Base-by-base conservation (phyloP, 2,113 vertebrate species). In the Spermophilus dauricus region DNA sequence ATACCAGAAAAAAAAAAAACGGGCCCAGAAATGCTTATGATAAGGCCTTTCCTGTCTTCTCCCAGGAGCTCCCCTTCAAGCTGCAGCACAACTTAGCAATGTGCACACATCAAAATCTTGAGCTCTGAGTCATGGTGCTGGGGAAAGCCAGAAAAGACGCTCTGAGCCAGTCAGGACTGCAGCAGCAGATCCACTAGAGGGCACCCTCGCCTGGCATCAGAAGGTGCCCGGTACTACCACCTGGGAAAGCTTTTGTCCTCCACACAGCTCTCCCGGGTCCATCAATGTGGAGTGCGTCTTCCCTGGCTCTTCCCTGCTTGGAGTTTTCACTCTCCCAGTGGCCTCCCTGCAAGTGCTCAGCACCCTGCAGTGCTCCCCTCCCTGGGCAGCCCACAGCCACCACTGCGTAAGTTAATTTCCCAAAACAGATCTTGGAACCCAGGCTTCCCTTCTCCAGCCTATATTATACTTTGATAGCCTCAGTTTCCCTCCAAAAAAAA, bases 111-210 rank as follows among this genome's bases (percentile, higher is more conserved):
- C 39, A 53, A 95, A 94, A 12, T 30, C 58, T 37, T 26, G 17
- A 20, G 17, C 28, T 61, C 82, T 48, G 69, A 1, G 39, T 91
- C 89, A 93, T 34, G 0, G 18, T 73, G 34, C 26, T 26, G 39
- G 1, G 70, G 87, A 5, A 4, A 5, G 11, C 58, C 91, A 37
- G 37, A 67, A 89, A 89, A 89, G 48, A 22, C 9, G 8, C 65
- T 39, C 24, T 12, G 0, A 20, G 63, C 72, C 28, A 4, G 42
- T 37, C 3, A 2, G 80, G 2, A 80, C 10, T 81, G 24, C 76
- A 18, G 26, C 0, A 0, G n/a, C 39, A 18, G 24, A 51, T 37
- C 96, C 98, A 97, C 93, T 84, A 96, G 97, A 97, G 97, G 97
- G 97, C 95, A 45, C 83, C 51, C 92, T 82, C 13, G 30, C 42